These are phyloP conservation scores for Diplosoma virens DNA, from an alignment of 23 tunicate species.

Conservation along the genomic window DNA sequence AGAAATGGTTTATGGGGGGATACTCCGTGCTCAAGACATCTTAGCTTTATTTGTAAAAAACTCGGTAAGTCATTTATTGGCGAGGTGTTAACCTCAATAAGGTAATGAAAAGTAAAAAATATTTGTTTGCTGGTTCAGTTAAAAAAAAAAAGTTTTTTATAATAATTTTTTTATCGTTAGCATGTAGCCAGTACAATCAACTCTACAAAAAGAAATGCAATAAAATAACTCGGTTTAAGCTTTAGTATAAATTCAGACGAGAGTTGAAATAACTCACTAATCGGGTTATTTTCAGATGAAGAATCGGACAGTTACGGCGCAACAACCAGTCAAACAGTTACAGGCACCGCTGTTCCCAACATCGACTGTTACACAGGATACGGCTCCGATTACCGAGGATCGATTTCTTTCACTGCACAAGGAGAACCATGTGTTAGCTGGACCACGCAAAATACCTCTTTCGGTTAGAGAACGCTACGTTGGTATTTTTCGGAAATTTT, in stretches of 20 bases:
- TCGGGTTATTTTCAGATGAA: too few species aligned
- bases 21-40: conserved; percentile 82
- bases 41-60: conserved; percentile 87
- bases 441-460: conserved; percentile 35
- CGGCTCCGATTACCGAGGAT: conserved; percentile 61
- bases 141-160: too few species aligned
- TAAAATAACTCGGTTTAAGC: too few species aligned
- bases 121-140: too few species aligned
- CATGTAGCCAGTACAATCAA: too few species aligned
- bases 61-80: conserved; percentile 52
- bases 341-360: conserved; percentile 35
- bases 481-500: too few species aligned
- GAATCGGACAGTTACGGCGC: conserved; percentile 10
- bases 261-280: too few species aligned
- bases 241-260: too few species aligned
- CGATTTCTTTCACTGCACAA: conserved; percentile 22
- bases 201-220: too few species aligned
- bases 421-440: conserved; percentile 60
- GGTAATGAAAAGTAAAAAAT: too few species aligned
- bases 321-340: conserved; percentile 26
- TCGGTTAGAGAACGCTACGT: conserved; percentile 25
- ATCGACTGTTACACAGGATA: conserved; percentile 64
- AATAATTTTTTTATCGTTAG: too few species aligned
- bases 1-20: conserved; percentile 95
- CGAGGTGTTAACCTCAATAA: too few species aligned